Evolutionary conservation across 2,888 invertebrate species (phyloP).

Genomic region (Beris chalybata): DNA sequence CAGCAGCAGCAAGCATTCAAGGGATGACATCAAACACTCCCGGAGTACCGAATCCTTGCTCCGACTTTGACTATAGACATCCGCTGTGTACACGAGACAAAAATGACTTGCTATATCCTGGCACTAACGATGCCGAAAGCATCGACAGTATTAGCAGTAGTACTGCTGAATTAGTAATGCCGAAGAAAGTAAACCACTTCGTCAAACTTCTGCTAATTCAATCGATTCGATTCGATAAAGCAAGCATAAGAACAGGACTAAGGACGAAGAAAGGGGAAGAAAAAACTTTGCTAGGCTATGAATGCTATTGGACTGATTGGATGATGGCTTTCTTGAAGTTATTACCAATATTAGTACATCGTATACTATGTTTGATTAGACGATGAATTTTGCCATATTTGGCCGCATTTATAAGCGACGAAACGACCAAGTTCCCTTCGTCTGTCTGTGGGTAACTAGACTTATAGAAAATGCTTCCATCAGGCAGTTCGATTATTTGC

Average conservation of each 20-base stretch:
- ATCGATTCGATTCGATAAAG: conserved; percentile 16
- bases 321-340: conserved; percentile 27
- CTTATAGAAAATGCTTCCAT: neutral
- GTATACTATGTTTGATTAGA: conserved; percentile 28
- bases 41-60: neutral
- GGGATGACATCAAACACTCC: neutral
- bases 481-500: conserved; percentile 25
- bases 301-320: conserved; percentile 26
- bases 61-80: no score
- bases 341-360: conserved; percentile 30
- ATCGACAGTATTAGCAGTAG: neutral
- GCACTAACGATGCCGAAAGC: no score
- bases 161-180: conserved; percentile 24
- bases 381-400: conserved; percentile 18
- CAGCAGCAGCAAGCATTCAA: neutral
- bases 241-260: neutral
- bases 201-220: conserved; percentile 26
- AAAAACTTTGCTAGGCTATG: conserved; percentile 25
- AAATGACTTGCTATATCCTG: no score
- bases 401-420: conserved; percentile 19
- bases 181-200: conserved; percentile 25
- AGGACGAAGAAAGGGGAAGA: conserved; percentile 11
- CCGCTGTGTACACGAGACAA: no score
- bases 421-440: conserved; percentile 2
- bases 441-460: neutral